A percentile compares a stretch with the other conserved stretches of the same genome.
Conservation (phyloP, 1,140 invertebrate species). For the Eriocheir sinensis region DNA sequence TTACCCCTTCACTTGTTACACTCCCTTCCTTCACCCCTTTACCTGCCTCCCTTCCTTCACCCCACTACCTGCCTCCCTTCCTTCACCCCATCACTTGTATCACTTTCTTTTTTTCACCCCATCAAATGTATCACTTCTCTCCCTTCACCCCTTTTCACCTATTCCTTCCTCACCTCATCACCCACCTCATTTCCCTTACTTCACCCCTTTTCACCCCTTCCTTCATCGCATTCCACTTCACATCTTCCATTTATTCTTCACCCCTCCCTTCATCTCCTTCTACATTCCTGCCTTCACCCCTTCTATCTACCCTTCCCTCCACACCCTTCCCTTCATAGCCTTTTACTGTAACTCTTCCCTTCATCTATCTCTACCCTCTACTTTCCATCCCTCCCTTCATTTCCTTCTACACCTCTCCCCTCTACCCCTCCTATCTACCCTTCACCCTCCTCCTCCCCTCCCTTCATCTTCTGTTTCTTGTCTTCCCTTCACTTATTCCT, state of each 20-base stretch:
- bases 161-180: not conserved
- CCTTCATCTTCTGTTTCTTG: too few relatives aligned
- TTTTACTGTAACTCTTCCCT: not conserved
- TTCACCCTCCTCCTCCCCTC: not conserved
- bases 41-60: too few relatives aligned
- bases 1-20: too few relatives aligned
- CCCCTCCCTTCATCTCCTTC: not conserved
- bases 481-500: not conserved
- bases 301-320: not conserved
- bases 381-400: not conserved
- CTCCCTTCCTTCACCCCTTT: too few relatives aligned
- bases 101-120: not conserved
- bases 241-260: too few relatives aligned
- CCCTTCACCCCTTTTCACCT: not conserved
- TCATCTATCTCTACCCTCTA: too few relatives aligned
- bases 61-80: not conserved
- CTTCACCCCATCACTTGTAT: not conserved
- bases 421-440: not conserved
- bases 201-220: not conserved
- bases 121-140: too few relatives aligned
- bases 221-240: not conserved
- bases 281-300: not conserved
- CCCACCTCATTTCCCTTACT: not conserved
- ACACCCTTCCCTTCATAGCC: not conserved
- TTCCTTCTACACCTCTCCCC: not conserved